These are phyloP conservation scores for Eretmocerus hayati DNA, from an alignment of 2,888 invertebrate genomes.

Conservation along the genomic window DNA sequence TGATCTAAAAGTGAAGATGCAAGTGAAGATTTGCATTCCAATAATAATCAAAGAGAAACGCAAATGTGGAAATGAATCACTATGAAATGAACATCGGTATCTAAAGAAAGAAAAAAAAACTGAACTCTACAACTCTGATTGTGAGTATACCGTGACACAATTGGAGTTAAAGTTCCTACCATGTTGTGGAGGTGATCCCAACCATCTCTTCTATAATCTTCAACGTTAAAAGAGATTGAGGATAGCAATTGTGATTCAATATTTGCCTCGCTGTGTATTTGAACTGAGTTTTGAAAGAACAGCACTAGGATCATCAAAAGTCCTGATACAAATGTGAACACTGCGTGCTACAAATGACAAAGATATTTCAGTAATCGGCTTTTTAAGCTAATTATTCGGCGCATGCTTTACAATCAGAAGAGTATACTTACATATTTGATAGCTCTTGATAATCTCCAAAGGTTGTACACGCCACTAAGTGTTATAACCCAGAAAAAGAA, in stretches of 20 bases:
- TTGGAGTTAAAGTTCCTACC: too few relatives aligned
- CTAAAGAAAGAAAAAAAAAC: too few relatives aligned
- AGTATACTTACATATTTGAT: slow-evolving; percentile 6
- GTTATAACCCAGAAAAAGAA: slow-evolving; percentile 2
- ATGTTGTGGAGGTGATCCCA: slow-evolving; percentile 18
- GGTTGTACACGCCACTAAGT: slow-evolving; percentile 8
- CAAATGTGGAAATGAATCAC: too few relatives aligned
- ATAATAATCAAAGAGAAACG: too few relatives aligned
- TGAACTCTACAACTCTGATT: too few relatives aligned
- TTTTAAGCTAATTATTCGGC: not conserved
- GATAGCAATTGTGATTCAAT: slow-evolving; percentile 8
- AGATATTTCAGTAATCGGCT: not conserved
- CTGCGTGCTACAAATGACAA: slow-evolving; percentile 7
- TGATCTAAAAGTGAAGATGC: too few relatives aligned
- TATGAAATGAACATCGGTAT: too few relatives aligned
- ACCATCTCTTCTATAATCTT: slow-evolving; percentile 1
- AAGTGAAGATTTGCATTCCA: too few relatives aligned
- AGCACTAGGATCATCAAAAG: not conserved
- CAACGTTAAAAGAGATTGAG: not conserved
- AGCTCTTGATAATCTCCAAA: slow-evolving; percentile 6
- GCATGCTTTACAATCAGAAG: too few relatives aligned
- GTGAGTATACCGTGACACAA: too few relatives aligned
- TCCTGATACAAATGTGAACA: not conserved
- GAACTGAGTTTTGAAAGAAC: slow-evolving; percentile 6
- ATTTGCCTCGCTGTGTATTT: slow-evolving; percentile 1